phyloP scores from a whole-genome alignment of 2,888 invertebrate species.

The Pemphredon lugubris region DNA sequence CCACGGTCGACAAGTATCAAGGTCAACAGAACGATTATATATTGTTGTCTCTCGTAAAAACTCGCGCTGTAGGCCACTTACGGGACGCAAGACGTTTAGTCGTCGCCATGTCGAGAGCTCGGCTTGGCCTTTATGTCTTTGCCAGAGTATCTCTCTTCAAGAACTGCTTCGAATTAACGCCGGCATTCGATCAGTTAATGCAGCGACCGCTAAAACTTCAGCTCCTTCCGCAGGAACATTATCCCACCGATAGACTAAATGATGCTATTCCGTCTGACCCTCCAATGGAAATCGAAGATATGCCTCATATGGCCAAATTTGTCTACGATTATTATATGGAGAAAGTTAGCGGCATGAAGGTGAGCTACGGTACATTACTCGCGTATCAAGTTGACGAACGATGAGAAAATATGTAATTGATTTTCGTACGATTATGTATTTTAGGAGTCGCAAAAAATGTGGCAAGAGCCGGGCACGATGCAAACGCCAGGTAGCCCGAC shows the following conservation, averaged over 20 bases:
- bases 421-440: constrained; percentile 42
- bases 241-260: constrained; percentile 86
- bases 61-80: constrained; percentile 98
- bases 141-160: constrained; percentile 95
- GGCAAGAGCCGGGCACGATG: constrained; percentile 85
- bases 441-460: constrained; percentile 82
- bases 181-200: constrained; percentile 95
- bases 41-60: constrained; percentile 96
- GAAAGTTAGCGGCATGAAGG: constrained; percentile 86
- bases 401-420: background rate
- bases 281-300: constrained; percentile 88
- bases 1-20: constrained; percentile 99
- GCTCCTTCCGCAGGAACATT: constrained; percentile 90
- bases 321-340: constrained; percentile 96
- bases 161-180: constrained; percentile 98
- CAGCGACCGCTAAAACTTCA: constrained; percentile 91
- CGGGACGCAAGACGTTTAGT: constrained; percentile 97
- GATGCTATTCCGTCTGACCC: constrained; percentile 80
- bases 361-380: constrained; percentile 65
- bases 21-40: constrained; percentile 99
- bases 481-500: constrained; percentile 82
- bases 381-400: background rate
- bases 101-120: constrained; percentile 98
- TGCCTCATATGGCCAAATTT: constrained; percentile 97
- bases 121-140: constrained; percentile 98